Evolutionary conservation across 2,888 invertebrate species (phyloP), one percentile per base, ranked within the genome.

Genomic region (Bembecia ichneumoniformis): DNA sequence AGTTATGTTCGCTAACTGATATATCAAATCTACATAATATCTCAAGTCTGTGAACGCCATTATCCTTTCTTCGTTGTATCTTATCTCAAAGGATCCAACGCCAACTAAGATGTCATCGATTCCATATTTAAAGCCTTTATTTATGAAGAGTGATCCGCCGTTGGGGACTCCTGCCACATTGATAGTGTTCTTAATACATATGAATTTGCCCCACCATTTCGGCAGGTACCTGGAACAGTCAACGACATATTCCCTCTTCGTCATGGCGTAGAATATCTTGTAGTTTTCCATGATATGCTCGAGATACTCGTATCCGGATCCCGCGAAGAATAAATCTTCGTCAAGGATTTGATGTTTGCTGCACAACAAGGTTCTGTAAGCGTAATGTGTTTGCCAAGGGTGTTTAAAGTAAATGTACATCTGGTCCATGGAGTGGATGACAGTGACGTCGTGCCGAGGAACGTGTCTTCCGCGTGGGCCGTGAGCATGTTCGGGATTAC

Each of bases 161-260:
- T 72, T 77, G 1, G 65, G 73, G 0, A 79, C 0, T 0, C 78
- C 77, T 0, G 72, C 16, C 1, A 51, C 36, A 43, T 48, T 1
- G 0, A 47, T 0, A 0, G 7, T 2, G 52, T 79, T 79, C n/a
- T 35, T 58, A 0, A 76, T 28, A 47, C 79, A 79, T 14, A 78
- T 70, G 48, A 78, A 79, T 53, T 77, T 77, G 0, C 78, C 79
- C 79, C 78, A 79, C 60, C 59, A 73, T 52, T 79, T 79, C 0
- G 77, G 77, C 0, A 78, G 36, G 34, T 68, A 74, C 3, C 51
- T 64, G 0, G 71, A 72, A 52, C 79, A 79, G 49, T 77, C 74
- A 0, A 62, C 60, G 0, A 65, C 34, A 1, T 55, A 4, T 0
- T 44, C 13, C 28, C 13, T 40, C n/a, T 7, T 14, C 0, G 57